Evolutionary conservation across 2,888 invertebrate species (phyloP), one percentile per base, ranked within the genome.

Genomic region (Ctenicera cuprea): DNA sequence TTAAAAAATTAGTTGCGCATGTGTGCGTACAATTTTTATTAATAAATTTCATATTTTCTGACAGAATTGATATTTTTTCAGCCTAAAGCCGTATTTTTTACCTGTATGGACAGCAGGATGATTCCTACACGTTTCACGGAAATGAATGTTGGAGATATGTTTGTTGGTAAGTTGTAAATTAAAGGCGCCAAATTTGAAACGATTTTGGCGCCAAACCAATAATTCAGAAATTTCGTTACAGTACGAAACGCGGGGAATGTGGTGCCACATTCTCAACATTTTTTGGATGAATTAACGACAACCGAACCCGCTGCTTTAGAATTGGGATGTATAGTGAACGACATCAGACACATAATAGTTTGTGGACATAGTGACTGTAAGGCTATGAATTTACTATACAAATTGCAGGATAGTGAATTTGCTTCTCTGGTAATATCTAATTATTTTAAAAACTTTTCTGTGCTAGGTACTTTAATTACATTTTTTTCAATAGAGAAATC

Each of bases 351-450:
- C 84, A 93, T 98, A 45, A 95, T 98, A 76, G 97, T 99, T 2
- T 98, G 98, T 85, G 99, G 99, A 0, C 98, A 99, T 85, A 97
- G 98, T 75, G 98, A 99, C 85, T 99, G 99, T 86, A 98, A 98
- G 91, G 98, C 98, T 2, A 98, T 98, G 94, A 97, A 97, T 89
- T 90, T 97, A 70, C 88, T 98, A 1, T 95, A 96, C 85, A 91
- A 93, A 82, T 87, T 98, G 68, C 92, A 93, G 82, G 94, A 94
- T 87, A 92, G 92, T 78, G 92, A 95, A 84, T 93, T 94, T 86
- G 91, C 95, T 1, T 92, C 92, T 0, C 88, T 90, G 85, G 92
- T 91, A 82, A 88, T 85, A 82, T 38, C 14, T 8, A 5, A 33
- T 26, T 1, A 38, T 16, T 38, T 59, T 59, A 14, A 30, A 14